Conservation (phyloP, 2,113 vertebrate species). For the Phaethon lepturus region DNA sequence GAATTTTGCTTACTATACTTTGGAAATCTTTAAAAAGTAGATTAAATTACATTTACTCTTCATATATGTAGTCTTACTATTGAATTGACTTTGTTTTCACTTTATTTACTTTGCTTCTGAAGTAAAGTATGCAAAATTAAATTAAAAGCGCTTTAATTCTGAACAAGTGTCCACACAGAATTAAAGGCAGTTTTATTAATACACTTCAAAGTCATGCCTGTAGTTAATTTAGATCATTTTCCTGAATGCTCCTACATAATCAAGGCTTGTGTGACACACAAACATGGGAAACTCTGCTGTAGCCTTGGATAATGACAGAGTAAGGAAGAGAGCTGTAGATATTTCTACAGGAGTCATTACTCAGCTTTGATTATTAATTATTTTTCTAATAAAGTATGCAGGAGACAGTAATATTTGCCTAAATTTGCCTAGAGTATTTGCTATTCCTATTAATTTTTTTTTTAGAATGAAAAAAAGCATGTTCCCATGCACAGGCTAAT, state of each 20-base stretch:
- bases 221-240: background rate
- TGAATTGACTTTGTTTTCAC: background rate
- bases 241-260: background rate
- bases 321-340: background rate
- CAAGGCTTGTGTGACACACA: background rate
- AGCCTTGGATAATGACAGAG: background rate
- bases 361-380: conserved; percentile 9
- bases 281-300: background rate
- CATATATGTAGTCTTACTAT: background rate
- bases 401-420: background rate
- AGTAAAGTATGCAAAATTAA: background rate
- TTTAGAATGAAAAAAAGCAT: background rate
- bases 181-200: background rate
- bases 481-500: background rate
- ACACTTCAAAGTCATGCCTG: background rate
- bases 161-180: background rate
- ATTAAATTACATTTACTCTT: background rate
- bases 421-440: conserved; percentile 6
- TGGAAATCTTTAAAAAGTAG: background rate
- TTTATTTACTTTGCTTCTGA: background rate
- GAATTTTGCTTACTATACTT: background rate
- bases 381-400: background rate
- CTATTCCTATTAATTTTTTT: background rate
- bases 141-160: background rate
- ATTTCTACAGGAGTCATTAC: background rate